These are phyloP conservation scores for Cyrtonyx montezumae DNA, from an alignment of 2,113 vertebrate genomes.

Conservation along the genomic window DNA sequence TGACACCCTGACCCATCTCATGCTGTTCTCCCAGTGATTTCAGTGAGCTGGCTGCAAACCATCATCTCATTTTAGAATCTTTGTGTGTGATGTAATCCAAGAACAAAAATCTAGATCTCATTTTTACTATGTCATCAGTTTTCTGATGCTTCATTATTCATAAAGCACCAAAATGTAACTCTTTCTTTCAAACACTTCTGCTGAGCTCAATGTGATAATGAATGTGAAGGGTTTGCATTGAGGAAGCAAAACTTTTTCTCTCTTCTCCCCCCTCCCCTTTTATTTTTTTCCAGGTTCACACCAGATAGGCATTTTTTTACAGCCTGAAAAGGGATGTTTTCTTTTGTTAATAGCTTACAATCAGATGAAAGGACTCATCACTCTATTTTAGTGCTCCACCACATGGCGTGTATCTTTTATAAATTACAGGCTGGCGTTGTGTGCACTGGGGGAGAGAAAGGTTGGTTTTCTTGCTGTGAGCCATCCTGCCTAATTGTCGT, in stretches of 20 bases:
- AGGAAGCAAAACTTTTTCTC: conserved; percentile 62
- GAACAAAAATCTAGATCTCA: conserved; percentile 38
- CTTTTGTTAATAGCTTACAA: conserved; percentile 91
- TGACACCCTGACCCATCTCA: conserved; percentile 5
- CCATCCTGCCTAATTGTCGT: conserved; percentile 99
- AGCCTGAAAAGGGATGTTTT: conserved; percentile 87
- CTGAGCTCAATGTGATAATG: conserved; percentile 74
- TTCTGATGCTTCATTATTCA: conserved; percentile 66
- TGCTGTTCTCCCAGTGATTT: conserved; percentile 31
- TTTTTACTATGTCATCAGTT: conserved; percentile 67
- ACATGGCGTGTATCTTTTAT: conserved; percentile 89
- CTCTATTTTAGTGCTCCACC: conserved; percentile 86
- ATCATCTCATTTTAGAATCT: conserved; percentile 65
- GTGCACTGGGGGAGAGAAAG: conserved; percentile 92
- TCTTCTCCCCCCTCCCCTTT: neutral
- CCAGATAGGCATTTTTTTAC: conserved; percentile 85
- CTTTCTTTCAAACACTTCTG: conserved; percentile 72
- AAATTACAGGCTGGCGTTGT: conserved; percentile 89
- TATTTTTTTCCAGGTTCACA: conserved; percentile 79
- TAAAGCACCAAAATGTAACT: conserved; percentile 78
- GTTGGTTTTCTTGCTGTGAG: conserved; percentile 98
- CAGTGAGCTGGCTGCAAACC: conserved; percentile 18
- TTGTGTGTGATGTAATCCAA: conserved; percentile 1
- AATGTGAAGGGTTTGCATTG: conserved; percentile 68
- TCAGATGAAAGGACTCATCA: conserved; percentile 88